These are phyloP conservation scores for Chelonia mydas DNA, from an alignment of 2,797 vertebrate genomes.

Conservation along the genomic window DNA sequence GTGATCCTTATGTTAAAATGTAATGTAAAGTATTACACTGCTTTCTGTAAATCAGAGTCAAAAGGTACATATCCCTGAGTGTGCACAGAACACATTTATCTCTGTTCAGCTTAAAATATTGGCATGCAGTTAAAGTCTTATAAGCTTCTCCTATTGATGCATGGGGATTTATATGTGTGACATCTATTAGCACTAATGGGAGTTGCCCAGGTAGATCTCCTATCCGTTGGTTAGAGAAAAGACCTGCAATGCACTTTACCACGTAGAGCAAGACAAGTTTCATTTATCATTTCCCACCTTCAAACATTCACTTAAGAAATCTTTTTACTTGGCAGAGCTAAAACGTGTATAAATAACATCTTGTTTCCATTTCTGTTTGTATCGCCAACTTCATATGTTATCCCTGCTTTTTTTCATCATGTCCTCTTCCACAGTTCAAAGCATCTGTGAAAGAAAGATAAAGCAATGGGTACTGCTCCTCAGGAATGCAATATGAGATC, in stretches of 20 bases:
- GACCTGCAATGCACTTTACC: not conserved
- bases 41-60: conserved; percentile 25
- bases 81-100: not conserved
- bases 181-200: conserved; percentile 9
- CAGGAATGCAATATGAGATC: not conserved
- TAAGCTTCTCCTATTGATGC: conserved; percentile 25
- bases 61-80: not conserved
- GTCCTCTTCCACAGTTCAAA: not conserved
- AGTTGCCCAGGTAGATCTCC: not conserved
- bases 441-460: not conserved
- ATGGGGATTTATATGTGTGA: conserved; percentile 21
- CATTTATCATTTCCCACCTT: conserved; percentile 4
- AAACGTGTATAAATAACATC: not conserved
- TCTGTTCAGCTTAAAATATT: not conserved
- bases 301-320: conserved; percentile 4
- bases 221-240: conserved; percentile 25
- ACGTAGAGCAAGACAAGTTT: not conserved
- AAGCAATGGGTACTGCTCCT: not conserved
- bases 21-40: conserved; percentile 21
- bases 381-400: not conserved
- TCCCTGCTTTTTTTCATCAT: not conserved
- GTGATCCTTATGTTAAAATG: conserved; percentile 28
- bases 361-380: not conserved
- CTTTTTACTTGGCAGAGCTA: not conserved
- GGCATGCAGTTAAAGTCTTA: not conserved